These are phyloP conservation scores for Moxostoma hubbsi DNA, from an alignment of 2,797 vertebrate species.

Conservation along the genomic window DNA sequence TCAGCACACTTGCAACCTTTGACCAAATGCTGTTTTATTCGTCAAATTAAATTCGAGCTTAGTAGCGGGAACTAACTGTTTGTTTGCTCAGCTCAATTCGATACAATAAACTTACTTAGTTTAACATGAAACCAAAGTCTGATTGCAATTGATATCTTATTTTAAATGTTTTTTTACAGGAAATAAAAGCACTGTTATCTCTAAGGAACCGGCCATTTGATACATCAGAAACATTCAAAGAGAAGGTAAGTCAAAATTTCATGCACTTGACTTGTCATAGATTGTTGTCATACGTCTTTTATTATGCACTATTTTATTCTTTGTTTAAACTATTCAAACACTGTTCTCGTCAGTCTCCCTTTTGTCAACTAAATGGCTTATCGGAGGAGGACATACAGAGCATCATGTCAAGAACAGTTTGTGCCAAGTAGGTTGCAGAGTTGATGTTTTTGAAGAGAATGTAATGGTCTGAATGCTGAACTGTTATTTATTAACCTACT, in stretches of 20 bases:
- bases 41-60: too few relatives aligned
- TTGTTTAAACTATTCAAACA: neutral
- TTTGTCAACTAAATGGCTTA: slow-evolving; percentile 89
- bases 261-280: neutral
- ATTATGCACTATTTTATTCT: too few relatives aligned
- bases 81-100: too few relatives aligned
- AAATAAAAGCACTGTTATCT: slow-evolving; percentile 88
- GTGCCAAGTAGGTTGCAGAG: slow-evolving; percentile 90
- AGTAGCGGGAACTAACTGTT: too few relatives aligned
- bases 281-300: too few relatives aligned
- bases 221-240: slow-evolving; percentile 76
- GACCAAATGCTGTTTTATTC: neutral
- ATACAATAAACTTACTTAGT: too few relatives aligned
- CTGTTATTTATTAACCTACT: too few relatives aligned
- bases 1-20: neutral
- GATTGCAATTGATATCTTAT: neutral
- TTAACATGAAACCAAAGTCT: too few relatives aligned
- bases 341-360: slow-evolving; percentile 83
- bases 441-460: neutral
- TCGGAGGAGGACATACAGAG: slow-evolving; percentile 87
- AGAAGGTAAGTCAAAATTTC: slow-evolving; percentile 77
- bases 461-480: too few relatives aligned
- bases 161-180: slow-evolving; percentile 72
- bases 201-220: slow-evolving; percentile 84
- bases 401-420: slow-evolving; percentile 94